Evolutionary conservation across 23 tunicate species (phyloP), one percentile per base, ranked within the genome.

Genomic region (Ascidia mentula): DNA sequence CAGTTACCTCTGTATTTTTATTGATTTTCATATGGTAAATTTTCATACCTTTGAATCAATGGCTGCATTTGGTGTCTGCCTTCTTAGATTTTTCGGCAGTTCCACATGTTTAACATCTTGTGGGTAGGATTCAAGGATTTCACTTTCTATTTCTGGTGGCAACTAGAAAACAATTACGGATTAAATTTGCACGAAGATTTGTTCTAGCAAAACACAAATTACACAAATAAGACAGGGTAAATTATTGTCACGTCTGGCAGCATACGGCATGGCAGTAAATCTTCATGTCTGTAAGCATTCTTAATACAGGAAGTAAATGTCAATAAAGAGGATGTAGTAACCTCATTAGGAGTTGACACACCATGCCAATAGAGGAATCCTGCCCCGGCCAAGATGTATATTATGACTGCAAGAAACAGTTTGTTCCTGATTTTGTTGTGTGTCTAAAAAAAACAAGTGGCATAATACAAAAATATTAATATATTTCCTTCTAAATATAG

Each of bases 111-210:
- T 40, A 18, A 79, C 40, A 34, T 85, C 89, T 18, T 85, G 89
- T 34, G 89, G 89, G 36, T 46, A 38, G 7, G 83, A 72, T 7
- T 69, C 83, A 9, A 85, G 71, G 39, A 85, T 85, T 24, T 78
- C 89, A 32, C 46, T 65, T 53, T 85, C 89, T 20, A 85, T 46
- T 72, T 85, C 89, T 13, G 89, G 89, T n/a, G 89, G 89, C 0
- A 85, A 20, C 89, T 85, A 61, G 38, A 0, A 39, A 82, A 80
- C 22, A 80, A 78, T 69, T n/a, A n/a, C n/a, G n/a, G n/a, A n/a
- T n/a, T 5, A 53, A 53, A 53, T 5, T 28, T 53, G 7, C 13
- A 9, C 13, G 1, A 53, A 6, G 2, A 53, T 9, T 5, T 9
- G 13, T 6, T 9, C 7, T 5, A 53, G 13, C 13, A 9, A 53